Evolutionary conservation across 2,797 vertebrate genomes (phyloP).

Genomic region (Oreochromis grahami): DNA sequence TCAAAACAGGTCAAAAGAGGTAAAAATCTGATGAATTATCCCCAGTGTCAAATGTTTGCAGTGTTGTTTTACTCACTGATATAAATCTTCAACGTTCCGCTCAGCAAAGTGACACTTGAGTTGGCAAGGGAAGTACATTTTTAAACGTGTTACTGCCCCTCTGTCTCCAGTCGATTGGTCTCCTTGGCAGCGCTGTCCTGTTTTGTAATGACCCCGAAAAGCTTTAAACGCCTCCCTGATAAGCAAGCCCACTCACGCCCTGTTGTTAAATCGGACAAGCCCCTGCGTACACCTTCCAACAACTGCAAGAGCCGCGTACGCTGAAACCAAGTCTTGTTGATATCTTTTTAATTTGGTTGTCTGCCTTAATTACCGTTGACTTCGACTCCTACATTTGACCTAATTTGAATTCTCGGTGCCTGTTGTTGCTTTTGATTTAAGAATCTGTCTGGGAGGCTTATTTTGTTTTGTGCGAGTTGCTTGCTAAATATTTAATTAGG

Average conservation of each 20-base stretch:
- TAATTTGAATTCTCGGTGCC: constrained; percentile 51
- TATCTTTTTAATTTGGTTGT: constrained; percentile 53
- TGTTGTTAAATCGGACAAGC: background rate
- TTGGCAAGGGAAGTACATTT: background rate
- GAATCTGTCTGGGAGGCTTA: constrained; percentile 46
- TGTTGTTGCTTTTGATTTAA: constrained; percentile 61
- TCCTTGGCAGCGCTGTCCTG: background rate
- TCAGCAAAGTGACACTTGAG: background rate
- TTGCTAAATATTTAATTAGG: constrained; percentile 66
- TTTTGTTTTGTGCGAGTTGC: constrained; percentile 59
- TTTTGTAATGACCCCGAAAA: background rate
- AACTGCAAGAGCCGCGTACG: background rate
- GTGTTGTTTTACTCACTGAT: background rate
- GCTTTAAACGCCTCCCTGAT: constrained; percentile 14
- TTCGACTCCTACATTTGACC: constrained; percentile 46
- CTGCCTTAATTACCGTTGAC: constrained; percentile 56
- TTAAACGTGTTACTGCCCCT: background rate
- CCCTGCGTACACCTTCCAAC: background rate
- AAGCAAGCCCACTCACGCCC: background rate
- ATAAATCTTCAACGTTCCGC: background rate
- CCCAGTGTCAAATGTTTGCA: background rate
- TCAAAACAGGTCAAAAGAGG: constrained; percentile 1
- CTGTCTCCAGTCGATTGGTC: background rate
- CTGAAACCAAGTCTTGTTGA: constrained; percentile 28
- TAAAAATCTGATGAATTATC: background rate